Conservation (phyloP, 2,888 invertebrate species). For the Anaspis maculata region DNA sequence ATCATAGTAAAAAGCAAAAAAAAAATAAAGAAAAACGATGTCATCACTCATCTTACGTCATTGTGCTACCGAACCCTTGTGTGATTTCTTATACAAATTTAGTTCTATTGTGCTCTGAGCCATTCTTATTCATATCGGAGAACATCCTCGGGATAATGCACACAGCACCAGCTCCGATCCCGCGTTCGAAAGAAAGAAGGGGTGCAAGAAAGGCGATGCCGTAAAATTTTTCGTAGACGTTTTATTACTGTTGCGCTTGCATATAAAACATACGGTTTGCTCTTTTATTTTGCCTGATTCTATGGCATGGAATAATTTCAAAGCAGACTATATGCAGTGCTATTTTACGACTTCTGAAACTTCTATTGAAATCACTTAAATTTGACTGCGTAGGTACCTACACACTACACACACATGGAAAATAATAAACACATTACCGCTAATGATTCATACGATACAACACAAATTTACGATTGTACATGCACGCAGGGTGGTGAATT, state of each 20-base stretch:
- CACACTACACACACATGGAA: too few relatives aligned
- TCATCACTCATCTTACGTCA: slow-evolving; percentile 33
- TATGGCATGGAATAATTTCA: too few relatives aligned
- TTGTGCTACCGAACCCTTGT: slow-evolving; percentile 20
- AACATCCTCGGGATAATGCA: slow-evolving; percentile 27
- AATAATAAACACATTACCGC: too few relatives aligned
- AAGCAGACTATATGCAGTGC: too few relatives aligned
- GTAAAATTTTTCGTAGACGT: slow-evolving; percentile 22
- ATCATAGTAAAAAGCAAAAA: too few relatives aligned
- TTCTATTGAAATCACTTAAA: too few relatives aligned
- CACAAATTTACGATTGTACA: too few relatives aligned
- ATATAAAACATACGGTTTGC: slow-evolving; percentile 14
- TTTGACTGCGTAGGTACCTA: too few relatives aligned
- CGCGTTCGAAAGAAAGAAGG: slow-evolving; percentile 5
- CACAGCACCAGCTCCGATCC: slow-evolving; percentile 9
- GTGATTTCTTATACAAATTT: slow-evolving; percentile 36
- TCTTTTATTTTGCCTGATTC: slow-evolving; percentile 10
- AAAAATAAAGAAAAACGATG: too few relatives aligned
- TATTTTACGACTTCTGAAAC: too few relatives aligned
- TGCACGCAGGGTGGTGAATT: too few relatives aligned
- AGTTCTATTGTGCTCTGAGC: slow-evolving; percentile 28
- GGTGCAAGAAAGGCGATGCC: slow-evolving; percentile 25
- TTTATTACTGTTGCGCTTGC: slow-evolving; percentile 21
- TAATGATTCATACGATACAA: too few relatives aligned
- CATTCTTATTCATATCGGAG: slow-evolving; percentile 31